phyloP scores from a whole-genome alignment of 2,888 invertebrate genomes.

The Apeira syringaria region DNA sequence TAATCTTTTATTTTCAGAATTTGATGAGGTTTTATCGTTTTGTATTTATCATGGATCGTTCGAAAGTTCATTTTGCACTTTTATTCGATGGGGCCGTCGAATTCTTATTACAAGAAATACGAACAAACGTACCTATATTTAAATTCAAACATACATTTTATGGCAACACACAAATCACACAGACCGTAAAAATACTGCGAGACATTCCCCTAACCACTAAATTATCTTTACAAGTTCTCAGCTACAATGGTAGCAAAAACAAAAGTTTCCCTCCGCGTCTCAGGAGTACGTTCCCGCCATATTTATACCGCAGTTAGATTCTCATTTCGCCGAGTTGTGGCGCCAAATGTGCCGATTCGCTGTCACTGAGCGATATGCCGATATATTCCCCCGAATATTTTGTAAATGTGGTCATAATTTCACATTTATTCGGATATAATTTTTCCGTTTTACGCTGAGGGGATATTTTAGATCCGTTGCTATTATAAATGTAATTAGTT shows the following conservation, averaged over 20 bases:
- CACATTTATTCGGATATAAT: conserved; percentile 16
- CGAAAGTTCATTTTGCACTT: too few species aligned
- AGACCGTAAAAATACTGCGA: conserved; percentile 2
- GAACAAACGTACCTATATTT: too few species aligned
- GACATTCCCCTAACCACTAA: conserved; percentile 12
- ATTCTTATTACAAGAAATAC: too few species aligned
- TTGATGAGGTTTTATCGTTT: too few species aligned
- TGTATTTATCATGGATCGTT: too few species aligned
- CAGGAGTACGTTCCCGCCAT: conserved; percentile 20
- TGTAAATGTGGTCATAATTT: conserved; percentile 18
- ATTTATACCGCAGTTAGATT: conserved; percentile 28
- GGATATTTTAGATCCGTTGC: too few species aligned
- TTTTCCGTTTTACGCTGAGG: conserved; percentile 10
- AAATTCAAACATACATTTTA: background rate
- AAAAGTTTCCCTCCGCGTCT: conserved; percentile 16
- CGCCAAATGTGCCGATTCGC: conserved; percentile 21
- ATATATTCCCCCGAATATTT: conserved; percentile 21
- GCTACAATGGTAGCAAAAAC: conserved; percentile 20
- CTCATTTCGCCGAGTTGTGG: conserved; percentile 22
- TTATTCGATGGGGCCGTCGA: too few species aligned
- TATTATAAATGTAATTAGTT: too few species aligned
- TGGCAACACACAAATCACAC: conserved; percentile 4
- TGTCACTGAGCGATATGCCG: conserved; percentile 21
- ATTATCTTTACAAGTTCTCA: conserved; percentile 21
- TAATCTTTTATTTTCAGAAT: too few species aligned